Conservation (phyloP, 2,113 vertebrate genomes). For the Ceuthmochares aereus region DNA sequence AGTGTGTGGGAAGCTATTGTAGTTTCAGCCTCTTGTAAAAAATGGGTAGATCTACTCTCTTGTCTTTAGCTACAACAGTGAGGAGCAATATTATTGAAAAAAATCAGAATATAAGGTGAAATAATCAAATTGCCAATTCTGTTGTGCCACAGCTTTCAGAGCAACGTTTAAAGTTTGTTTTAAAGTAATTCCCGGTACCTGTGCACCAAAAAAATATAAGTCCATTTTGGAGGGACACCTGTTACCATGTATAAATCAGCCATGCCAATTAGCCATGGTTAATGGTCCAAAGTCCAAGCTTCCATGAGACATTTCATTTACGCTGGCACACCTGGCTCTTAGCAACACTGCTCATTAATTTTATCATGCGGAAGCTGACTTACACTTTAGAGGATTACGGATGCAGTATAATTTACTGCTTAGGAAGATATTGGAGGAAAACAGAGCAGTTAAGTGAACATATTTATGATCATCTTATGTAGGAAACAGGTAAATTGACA, state of each 20-base stretch:
- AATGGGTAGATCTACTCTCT: background rate
- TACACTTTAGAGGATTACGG: background rate
- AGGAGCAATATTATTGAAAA: background rate
- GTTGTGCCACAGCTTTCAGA: background rate
- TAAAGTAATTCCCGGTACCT: background rate
- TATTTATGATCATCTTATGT: background rate
- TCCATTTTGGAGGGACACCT: background rate
- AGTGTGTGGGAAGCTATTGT: background rate
- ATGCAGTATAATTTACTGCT: background rate
- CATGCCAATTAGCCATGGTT: background rate
- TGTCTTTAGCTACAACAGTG: background rate
- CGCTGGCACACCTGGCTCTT: conserved; percentile 4
- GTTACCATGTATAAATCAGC: background rate
- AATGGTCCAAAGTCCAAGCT: conserved; percentile 25
- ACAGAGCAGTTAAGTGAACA: background rate
- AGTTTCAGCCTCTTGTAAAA: background rate
- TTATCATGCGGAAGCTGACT: background rate
- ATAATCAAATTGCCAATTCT: background rate
- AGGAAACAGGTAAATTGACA: background rate
- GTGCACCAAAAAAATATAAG: background rate
- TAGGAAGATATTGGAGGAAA: background rate
- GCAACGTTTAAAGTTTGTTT: background rate
- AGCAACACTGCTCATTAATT: conserved; percentile 30
- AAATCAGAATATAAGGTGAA: background rate
- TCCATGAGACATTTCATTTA: background rate